Evolutionary conservation across 2,797 vertebrate genomes (phyloP), one percentile per base, ranked within the genome.

Genomic region (Harpagifer antarcticus): DNA sequence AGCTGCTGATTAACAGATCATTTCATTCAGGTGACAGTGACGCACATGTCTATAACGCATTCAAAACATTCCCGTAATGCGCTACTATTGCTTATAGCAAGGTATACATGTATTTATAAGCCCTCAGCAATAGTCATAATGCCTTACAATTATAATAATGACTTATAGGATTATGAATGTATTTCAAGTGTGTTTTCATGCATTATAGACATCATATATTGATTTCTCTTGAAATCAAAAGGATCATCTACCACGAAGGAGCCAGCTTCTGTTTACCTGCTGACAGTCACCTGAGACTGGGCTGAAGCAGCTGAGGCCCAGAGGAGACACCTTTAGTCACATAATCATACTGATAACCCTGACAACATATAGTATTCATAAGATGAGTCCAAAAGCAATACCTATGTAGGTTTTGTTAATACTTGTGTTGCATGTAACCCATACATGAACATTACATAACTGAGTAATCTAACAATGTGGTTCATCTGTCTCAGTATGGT

Each of bases 231-330:
- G 17, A 20, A 62, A 59, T 76, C 20, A 66, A 58, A 31, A 55
- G 68, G 47, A 47, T 67, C 31, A 10, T 75, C 87, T 88, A 91
- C 13, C 71, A 88, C 81, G 67, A 7, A 54, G 63, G 76, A 68
- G 73, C 48, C 83, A 54, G 68, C 56, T 79, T 74, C 19, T 0
- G 57, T 87, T 95, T 95, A 95, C 95, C 95, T 95, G 95, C 74
- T 83, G 87, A 14, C 88, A 78, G 84, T 94, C 92, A 89, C 78
- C 91, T 91, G 91, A 91, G 72, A 84, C 83, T 74, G 73, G 62
- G 70, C 79, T 68, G 92, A 83, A 79, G 92, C 74, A 48, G 87
- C 83, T 71, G 83, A 80, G 78, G 79, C 87, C 81, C 91, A 88
- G 89, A 90, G 82, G 67, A 88, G 79, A 56, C 7, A 67, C 42